Conservation (phyloP, 2,113 vertebrate species). For the Pyxicephalus adspersus region DNA sequence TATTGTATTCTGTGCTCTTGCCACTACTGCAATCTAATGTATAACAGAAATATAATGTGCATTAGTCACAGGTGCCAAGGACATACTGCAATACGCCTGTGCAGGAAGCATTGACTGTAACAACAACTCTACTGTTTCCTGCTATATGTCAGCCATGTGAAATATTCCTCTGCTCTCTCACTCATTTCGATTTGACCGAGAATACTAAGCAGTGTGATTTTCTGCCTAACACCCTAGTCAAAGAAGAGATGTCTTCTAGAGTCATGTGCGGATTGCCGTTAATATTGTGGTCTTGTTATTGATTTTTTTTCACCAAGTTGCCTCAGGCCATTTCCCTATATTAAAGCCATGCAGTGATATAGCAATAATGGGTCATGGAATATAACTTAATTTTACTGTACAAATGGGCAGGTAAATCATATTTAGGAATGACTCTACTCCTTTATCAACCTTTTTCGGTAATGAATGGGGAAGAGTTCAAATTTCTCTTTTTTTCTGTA, state of each 20-base stretch:
- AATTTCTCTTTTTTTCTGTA: too few relatives aligned
- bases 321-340: neutral
- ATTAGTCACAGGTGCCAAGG: conserved; percentile 20
- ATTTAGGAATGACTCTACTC: too few relatives aligned
- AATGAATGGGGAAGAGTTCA: too few relatives aligned
- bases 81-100: neutral
- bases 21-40: neutral
- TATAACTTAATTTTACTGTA: neutral
- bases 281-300: neutral
- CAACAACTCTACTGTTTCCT: neutral
- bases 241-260: neutral
- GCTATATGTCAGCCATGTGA: neutral
- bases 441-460: too few relatives aligned
- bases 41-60: neutral
- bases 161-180: neutral
- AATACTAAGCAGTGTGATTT: neutral
- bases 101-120: neutral
- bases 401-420: neutral
- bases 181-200: neutral
- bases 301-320: neutral
- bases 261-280: neutral
- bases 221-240: neutral
- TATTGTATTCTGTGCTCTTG: conserved; percentile 14
- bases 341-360: neutral
- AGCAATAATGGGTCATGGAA: neutral